These are phyloP conservation scores for Drosophila tanythrix DNA, from an alignment of 2,888 invertebrate species.

Conservation along the genomic window DNA sequence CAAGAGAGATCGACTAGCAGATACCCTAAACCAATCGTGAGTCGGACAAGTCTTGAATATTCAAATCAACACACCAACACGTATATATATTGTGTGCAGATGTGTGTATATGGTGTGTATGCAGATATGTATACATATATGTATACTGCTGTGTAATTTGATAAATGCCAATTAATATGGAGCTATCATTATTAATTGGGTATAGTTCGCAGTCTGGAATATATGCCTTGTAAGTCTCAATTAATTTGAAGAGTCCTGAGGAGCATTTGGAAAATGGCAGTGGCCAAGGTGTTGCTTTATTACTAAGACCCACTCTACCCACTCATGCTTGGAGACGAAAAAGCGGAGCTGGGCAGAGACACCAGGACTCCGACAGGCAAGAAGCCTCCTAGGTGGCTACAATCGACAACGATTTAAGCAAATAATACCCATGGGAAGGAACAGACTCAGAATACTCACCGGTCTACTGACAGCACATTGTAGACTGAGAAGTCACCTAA, in stretches of 20 bases:
- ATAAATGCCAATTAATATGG: not conserved
- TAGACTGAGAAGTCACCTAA: too few relatives aligned
- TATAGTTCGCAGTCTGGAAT: not conserved
- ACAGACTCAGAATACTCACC: too few relatives aligned
- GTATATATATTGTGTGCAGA: not conserved
- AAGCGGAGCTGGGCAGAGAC: too few relatives aligned
- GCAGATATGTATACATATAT: not conserved
- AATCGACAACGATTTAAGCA: too few relatives aligned
- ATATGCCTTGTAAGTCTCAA: fast-evolving
- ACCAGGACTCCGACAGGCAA: too few relatives aligned
- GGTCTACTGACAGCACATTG: too few relatives aligned
- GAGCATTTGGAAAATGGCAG: not conserved
- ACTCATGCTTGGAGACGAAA: not conserved
- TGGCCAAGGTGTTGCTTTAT: not conserved
- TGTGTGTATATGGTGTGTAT: not conserved
- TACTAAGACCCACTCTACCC: not conserved
- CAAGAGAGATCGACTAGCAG: not conserved
- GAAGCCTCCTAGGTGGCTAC: too few relatives aligned
- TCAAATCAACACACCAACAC: not conserved
- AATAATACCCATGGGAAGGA: too few relatives aligned
- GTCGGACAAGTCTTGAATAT: not conserved
- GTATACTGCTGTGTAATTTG: not conserved
- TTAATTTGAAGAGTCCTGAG: not conserved
- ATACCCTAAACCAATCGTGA: not conserved
- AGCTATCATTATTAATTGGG: not conserved